Base-by-base conservation (phyloP, 2,888 invertebrate species). In the Cacoxenus indagator region DNA sequence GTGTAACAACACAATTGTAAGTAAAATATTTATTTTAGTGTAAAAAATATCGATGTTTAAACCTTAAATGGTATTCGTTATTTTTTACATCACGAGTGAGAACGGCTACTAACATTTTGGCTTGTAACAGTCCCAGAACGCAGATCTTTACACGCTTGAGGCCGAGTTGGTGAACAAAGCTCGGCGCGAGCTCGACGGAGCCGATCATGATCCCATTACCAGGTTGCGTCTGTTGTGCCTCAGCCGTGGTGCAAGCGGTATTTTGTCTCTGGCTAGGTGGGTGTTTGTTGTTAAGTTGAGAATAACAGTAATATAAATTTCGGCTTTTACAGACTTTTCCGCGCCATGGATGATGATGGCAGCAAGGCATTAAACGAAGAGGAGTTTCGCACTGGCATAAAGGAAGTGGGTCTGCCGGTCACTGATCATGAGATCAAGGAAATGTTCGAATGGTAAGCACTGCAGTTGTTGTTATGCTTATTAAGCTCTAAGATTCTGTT, bases 281-380 rank as follows among this genome's bases (percentile, higher is more conserved):
- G 48, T 27, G 22, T 17, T 22, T 4, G 22, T 14, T 46, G 2
- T 46, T 46, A 19, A 8, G 4, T n/a, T 19, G 19, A 46, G 19
- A 24, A 54, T 14, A 24, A 48, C n/a, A 8, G 46, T 19, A 54
- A 19, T 26, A 54, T 24, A 22, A 9, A 54, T 26, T 14, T 24
- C 17, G 11, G 29, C 65, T 55, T 11, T 65, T 70, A 71, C 80
- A 95, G 95, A 85, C 89, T 94, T 78, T 98, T 98, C 88, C 92
- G 96, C 69, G 91, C 94, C 67, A 95, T 98, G 94, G 98, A 98
- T 86, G 96, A 97, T 73, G 97, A 98, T 86, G 95, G 94, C 51
- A 97, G 93, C 89, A 94, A 93, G 86, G 91, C 92, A 59, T 87
- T 98, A 73, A 95, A 92, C 83, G 90, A 91, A 75, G 94, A 94